Conservation (phyloP, 2,113 vertebrate species). For the Xyliphius kryptos region DNA sequence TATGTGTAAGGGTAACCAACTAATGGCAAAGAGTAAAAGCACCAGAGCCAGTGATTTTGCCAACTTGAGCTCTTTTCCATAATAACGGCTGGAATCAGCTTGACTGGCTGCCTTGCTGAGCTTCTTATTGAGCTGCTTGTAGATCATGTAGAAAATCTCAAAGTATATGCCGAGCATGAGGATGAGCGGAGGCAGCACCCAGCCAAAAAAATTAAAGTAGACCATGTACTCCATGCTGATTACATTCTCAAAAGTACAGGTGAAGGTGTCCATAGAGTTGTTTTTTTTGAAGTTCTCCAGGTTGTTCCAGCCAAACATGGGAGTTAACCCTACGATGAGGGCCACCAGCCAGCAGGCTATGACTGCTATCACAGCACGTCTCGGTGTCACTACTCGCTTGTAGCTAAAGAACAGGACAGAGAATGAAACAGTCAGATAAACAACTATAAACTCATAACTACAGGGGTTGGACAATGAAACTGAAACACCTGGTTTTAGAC, state of each 20-base stretch:
- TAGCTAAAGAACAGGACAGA: slow-evolving; percentile 74
- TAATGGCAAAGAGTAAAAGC: slow-evolving; percentile 83
- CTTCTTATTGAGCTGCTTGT: slow-evolving; percentile 88
- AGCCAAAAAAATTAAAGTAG: slow-evolving; percentile 98
- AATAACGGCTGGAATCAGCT: slow-evolving; percentile 82
- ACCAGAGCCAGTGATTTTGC: slow-evolving; percentile 91
- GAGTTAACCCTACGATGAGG: slow-evolving; percentile 81
- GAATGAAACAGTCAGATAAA: too few relatives aligned
- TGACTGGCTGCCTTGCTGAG: slow-evolving; percentile 75
- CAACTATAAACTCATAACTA: neutral
- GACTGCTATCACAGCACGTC: slow-evolving; percentile 77
- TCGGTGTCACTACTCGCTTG: slow-evolving; percentile 80
- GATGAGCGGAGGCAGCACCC: slow-evolving; percentile 88
- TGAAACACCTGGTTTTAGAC: too few relatives aligned
- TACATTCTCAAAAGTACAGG: slow-evolving; percentile 84
- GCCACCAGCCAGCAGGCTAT: slow-evolving; percentile 84
- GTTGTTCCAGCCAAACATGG: slow-evolving; percentile 94
- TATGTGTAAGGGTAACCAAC: slow-evolving; percentile 90
- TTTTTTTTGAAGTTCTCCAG: slow-evolving; percentile 57
- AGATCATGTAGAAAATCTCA: slow-evolving; percentile 95
- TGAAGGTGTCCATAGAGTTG: slow-evolving; percentile 58
- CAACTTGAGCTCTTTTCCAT: slow-evolving; percentile 88
- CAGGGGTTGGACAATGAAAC: too few relatives aligned
- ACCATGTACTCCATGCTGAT: slow-evolving; percentile 99
- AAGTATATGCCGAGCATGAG: slow-evolving; percentile 89